A percentile compares a stretch with the other conserved stretches of the same genome.
Conservation (phyloP, 2,113 vertebrate genomes). For the Macaca nemestrina region DNA sequence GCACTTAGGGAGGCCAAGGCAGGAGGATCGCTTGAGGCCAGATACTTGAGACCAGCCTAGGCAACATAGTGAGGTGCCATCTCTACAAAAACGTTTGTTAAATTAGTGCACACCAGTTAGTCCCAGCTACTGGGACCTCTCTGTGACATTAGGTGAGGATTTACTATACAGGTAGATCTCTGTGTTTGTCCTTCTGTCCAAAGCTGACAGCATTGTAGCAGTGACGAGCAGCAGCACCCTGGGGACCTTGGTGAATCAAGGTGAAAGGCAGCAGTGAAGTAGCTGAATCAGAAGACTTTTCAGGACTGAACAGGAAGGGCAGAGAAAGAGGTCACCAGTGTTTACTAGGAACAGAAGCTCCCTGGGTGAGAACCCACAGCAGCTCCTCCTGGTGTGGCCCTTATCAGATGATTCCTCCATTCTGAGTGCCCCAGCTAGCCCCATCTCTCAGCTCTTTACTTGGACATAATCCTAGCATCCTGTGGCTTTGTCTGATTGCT, state of each 20-base stretch:
- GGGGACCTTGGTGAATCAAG: neutral
- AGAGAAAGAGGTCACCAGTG: neutral
- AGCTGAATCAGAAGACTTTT: neutral
- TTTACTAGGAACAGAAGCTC: neutral
- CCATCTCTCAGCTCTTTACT: neutral
- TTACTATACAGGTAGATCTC: neutral
- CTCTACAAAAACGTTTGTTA: no score
- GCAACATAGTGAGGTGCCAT: no score
- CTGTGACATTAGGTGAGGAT: neutral
- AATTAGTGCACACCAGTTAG: no score
- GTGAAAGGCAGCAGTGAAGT: neutral
- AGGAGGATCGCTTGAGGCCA: neutral
- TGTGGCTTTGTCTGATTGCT: neutral
- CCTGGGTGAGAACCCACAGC: neutral
- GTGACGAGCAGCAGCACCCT: neutral
- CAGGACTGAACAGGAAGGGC: neutral
- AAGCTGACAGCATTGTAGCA: neutral
- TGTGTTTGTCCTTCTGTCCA: neutral
- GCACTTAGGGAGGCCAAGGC: no score
- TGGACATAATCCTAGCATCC: neutral
- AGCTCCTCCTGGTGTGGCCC: neutral
- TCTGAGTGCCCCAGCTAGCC: neutral
- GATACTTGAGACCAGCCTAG: neutral
- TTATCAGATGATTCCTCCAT: neutral
- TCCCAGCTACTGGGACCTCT: neutral